Evolutionary conservation across 2,888 invertebrate species (phyloP), one percentile per base, ranked within the genome.

Genomic region (Drosophila paramelanica): DNA sequence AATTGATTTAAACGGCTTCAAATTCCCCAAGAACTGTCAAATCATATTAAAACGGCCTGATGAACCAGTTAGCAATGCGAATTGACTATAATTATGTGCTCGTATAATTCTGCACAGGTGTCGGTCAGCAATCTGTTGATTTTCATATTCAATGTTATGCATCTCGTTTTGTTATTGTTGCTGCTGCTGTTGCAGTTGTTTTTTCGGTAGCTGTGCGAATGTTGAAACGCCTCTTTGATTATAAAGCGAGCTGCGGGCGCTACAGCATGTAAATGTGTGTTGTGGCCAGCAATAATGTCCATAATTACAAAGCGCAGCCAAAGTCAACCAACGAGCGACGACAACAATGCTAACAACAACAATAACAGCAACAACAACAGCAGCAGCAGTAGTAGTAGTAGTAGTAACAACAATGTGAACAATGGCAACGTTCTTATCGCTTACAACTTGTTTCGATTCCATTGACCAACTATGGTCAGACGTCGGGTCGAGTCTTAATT

Each of bases 371-470:
- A 11, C 60, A 61, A 8, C 47, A 31, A 13, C 56, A 46, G 17
- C 67, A 50, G n/a, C 68, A 64, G 46, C 61, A 60, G n/a, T n/a
- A n/a, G n/a, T n/a, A n/a, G n/a, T n/a, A n/a, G 31, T 61, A 58
- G 23, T 39, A 52, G 20, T 65, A 69, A 64, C 62, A 65, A 45
- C 56, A 66, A 62, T 51, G 62, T 67, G 67, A 73, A 76, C 77
- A 79, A 73, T 76, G 77, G 69, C 78, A 70, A 72, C 73, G 88
- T 83, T 83, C 83, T 83, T 83, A 83, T 83, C 83, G 88, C 82
- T 81, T 74, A 81, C 83, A 86, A 88, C 84, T 85, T 85, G 88
- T 81, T 83, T 78, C 88, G 83, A 86, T 88, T 85, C 83, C 87
- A 83, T 86, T 85, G 88, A 76, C 84, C 84, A 85, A 78, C 74